Base-by-base conservation (phyloP, 2,113 vertebrate genomes). In the Rana temporaria region DNA sequence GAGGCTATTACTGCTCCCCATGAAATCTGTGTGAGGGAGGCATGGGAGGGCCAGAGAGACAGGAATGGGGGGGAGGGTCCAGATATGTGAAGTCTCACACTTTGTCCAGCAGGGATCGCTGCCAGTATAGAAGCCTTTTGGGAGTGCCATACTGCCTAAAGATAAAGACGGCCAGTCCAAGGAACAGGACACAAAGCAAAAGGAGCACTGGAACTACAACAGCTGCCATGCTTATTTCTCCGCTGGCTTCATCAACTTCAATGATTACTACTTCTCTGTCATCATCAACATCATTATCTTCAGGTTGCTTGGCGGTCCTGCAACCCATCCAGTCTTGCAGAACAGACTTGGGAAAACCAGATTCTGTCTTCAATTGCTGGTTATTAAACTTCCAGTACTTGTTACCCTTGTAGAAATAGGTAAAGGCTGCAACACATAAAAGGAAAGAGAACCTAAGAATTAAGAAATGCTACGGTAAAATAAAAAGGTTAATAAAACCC, bases 341-440 rank as follows among this genome's bases (percentile, higher is more conserved):
- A 52, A 94, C 93, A 0, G 96, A 98, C 85, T 96, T 97, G 73
- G 96, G 96, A 87, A 93, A 97, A 57, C 96, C 96, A 0, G 96
- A 91, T 87, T 97, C 95, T 64, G 97, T 96, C 87, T 94, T 96
- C 89, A 96, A 90, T 87, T 96, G 92, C 89, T 97, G 94, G 88
- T 97, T 98, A 89, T 96, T 96, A 87, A 96, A 98, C 88, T 97
- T 96, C 96, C 96, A 98, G 89, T 96, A 98, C 78, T 94, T 96
- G 87, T 96, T 96, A 80, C 93, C 95, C 91, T 97, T 98, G 90
- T 96, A 96, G 90, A 98, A 98, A 80, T 96, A 96, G 0, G 96
- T 96, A 92, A 95, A 95, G 30, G 90, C 96, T 98, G 88, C 4
- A 74, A 24, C 32, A 0, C 6, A 42, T 42, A 4, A 24, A 64